Evolutionary conservation across 2,797 vertebrate genomes (phyloP), one percentile per base, ranked within the genome.

Genomic region (Peromyscus aztecus): DNA sequence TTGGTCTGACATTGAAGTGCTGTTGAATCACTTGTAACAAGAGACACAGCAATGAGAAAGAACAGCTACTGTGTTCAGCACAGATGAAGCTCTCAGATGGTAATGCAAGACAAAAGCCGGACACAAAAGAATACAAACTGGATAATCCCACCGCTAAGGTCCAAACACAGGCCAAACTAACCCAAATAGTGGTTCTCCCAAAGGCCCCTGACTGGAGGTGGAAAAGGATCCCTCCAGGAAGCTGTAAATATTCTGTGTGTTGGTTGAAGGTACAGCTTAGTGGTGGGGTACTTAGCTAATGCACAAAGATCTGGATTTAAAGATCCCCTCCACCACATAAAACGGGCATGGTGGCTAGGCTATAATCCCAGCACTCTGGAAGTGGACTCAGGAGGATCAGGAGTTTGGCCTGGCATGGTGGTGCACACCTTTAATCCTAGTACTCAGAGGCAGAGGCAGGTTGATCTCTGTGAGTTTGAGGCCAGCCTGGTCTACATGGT

Each of bases 1-100:
- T 19, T 65, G 94, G 21, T 88, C 61, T 90, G 59, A 91, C 40
- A 49, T 19, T 82, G 52, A 97, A 96, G 92, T 93, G 21, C 82
- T 84, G 23, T 49, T 65, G 61, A 93, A 43, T 84, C 83, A 63
- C 14, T 85, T 52, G 19, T 17, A 37, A 67, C 46, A 77, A 17
- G 63, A 31, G 29, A 71, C 16, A 55, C 12, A 76, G 21, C 67
- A 86, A 75, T 80, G 37, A 31, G 55, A 90, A 81, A 73, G 75
- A 57, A 27, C 86, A 71, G 65, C 27, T 24, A 23, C 40, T 81
- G 90, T 3, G 71, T 5, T 65, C 4, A 61, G 61, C 27, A 21
- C 31, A n/a, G 61, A 87, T 31, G 69, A 77, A 27, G 81, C 65
- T 94, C 55, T 94, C 46, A 37, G 55, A 84, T 5, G 57, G 77